These are phyloP conservation scores for Egretta garzetta DNA, from an alignment of 2,113 vertebrate species.

Conservation along the genomic window DNA sequence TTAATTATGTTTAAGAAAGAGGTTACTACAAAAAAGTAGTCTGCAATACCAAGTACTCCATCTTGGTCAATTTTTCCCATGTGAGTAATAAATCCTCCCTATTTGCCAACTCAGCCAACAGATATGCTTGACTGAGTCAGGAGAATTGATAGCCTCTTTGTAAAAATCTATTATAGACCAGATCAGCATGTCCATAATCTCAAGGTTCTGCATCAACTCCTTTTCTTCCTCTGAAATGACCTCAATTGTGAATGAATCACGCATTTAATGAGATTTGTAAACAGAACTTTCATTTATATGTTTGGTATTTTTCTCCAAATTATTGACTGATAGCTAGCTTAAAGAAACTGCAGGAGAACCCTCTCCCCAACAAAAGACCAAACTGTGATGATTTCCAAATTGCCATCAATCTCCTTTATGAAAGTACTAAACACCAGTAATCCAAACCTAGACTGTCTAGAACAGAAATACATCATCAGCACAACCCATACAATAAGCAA, in stretches of 20 bases:
- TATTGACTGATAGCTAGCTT: background rate
- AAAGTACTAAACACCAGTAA: conserved; percentile 37
- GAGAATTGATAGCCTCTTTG: conserved; percentile 69
- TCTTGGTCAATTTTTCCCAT: conserved; percentile 54
- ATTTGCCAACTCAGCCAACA: conserved; percentile 73
- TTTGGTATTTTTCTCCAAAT: background rate
- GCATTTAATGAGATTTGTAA: conserved; percentile 1
- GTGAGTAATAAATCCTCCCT: conserved; percentile 65
- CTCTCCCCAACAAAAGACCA: background rate
- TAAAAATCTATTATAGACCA: conserved; percentile 64
- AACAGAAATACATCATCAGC: conserved; percentile 56
- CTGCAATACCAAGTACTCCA: background rate
- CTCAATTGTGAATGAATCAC: conserved; percentile 7
- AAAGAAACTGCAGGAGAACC: background rate
- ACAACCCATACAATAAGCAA: conserved; percentile 56
- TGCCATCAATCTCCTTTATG: conserved; percentile 30
- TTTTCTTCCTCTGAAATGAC: conserved; percentile 5
- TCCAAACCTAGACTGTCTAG: conserved; percentile 48
- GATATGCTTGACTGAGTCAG: conserved; percentile 59
- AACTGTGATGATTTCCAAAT: conserved; percentile 22
- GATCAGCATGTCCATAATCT: conserved; percentile 61
- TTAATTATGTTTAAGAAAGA: conserved; percentile 43
- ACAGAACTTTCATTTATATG: conserved; percentile 7
- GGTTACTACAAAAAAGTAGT: conserved; percentile 18
- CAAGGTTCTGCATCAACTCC: conserved; percentile 51